Evolutionary conservation across 1,140 invertebrate species (phyloP), one percentile per base, ranked within the genome.

Genomic region (Acromyrmex echinatior): DNA sequence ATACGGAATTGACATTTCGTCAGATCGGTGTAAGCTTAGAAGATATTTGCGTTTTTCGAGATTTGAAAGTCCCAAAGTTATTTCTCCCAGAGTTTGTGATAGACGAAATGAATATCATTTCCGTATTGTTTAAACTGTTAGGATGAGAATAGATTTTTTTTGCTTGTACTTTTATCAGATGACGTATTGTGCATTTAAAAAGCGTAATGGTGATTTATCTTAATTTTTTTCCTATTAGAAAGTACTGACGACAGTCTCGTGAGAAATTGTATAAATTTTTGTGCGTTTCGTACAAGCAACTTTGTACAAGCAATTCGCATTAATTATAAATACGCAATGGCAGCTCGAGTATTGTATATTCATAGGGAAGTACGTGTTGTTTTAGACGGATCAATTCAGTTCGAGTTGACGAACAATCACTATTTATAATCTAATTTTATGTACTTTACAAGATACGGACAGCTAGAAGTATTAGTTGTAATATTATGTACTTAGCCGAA

Each of bases 391-490:
- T 70, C n/a, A 49, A 68, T 73, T 51, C 28, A 1, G 25, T 74
- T 62, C 25, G 53, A 82, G n/a, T 6, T 74, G 35, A 68, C 45
- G 28, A 86, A 62, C 56, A 76, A 84, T 84, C 70, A 49, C 25
- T 84, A 82, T 74, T 74, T 82, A 62, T 84, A 74, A 28, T 62
- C 35, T 82, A 74, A 82, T 82, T 82, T 82, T 82, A 82, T n/a
- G 53, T 82, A 82, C 16, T 82, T 74, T 74, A 84, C 31, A 56
- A 56, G 35, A 45, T 25, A 49, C 25, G 56, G 25, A 74, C 68
- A 76, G 70, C 70, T 84, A 51, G 18, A 84, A 84, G 53, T 76
- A 84, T 62, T 84, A 84, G 56, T 84, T 76, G 70, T 62, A 84
- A 25, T 31, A 28, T 84, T 76, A 71, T 84, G 16, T 74, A 82